Percentiles rank a stretch among this genome's conserved stretches.
phyloP scores from a whole-genome alignment of 2,797 vertebrate genomes.

The Gobio occitaniae region DNA sequence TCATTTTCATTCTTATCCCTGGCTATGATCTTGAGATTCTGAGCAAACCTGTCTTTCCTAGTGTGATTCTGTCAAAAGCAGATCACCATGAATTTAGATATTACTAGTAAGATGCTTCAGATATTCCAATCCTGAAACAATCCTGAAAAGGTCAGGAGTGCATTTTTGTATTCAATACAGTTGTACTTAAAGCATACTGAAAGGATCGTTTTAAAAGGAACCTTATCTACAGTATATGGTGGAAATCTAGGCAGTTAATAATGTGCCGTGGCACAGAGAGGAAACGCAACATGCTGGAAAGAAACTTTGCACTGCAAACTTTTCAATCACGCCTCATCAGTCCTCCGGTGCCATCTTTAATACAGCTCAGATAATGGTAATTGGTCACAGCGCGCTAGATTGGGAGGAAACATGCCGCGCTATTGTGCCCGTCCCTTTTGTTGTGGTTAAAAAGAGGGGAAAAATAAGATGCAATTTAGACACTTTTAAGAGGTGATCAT shows the following conservation, averaged over 20 bases:
- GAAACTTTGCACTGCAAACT: constrained; percentile 72
- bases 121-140: background rate
- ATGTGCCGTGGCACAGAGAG: background rate
- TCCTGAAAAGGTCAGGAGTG: background rate
- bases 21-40: background rate
- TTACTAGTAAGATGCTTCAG: background rate
- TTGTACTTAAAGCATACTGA: background rate
- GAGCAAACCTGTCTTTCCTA: too few species aligned
- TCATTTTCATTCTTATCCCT: background rate
- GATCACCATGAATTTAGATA: background rate
- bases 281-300: constrained; percentile 31
- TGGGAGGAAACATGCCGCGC: constrained; percentile 90
- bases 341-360: constrained; percentile 78
- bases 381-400: constrained; percentile 85
- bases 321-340: constrained; percentile 74
- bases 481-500: constrained; percentile 95
- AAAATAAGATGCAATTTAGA: constrained; percentile 99
- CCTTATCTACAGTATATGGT: background rate
- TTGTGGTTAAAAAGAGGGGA: constrained; percentile 83
- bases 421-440: constrained; percentile 91
- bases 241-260: constrained; percentile 23
- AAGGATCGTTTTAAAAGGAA: background rate
- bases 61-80: too few species aligned
- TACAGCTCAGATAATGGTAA: constrained; percentile 92
- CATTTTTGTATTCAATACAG: background rate